A percentile compares a stretch with the other conserved stretches of the same genome.
Evolutionary conservation across 2,113 vertebrate species (phyloP).

Genomic region (Poicephalus meyeri): DNA sequence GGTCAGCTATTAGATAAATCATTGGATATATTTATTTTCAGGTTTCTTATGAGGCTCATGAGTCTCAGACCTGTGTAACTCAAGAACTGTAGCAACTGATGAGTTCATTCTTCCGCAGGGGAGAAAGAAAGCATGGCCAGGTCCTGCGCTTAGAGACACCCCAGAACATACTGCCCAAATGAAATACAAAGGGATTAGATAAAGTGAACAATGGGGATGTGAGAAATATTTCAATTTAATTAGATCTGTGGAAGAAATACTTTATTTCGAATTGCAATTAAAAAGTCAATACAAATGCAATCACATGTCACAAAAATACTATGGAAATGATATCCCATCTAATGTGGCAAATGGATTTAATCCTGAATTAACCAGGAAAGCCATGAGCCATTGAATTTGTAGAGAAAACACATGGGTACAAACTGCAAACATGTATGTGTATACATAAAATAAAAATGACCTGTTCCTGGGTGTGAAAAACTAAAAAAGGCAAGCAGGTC

Average conservation of each 20-base stretch:
- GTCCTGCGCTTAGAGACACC: background rate
- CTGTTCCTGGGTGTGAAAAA: background rate
- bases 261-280: background rate
- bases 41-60: background rate
- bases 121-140: background rate
- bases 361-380: background rate
- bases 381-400: background rate
- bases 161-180: background rate
- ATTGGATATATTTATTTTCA: slow-evolving; percentile 36
- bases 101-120: background rate
- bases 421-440: slow-evolving; percentile 6
- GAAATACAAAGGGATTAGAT: background rate
- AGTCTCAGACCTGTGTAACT: slow-evolving; percentile 2
- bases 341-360: background rate
- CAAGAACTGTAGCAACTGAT: background rate
- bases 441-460: slow-evolving; percentile 18
- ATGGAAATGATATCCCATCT: background rate
- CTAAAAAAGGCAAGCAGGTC: background rate
- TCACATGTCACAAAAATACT: background rate
- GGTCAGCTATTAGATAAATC: slow-evolving; percentile 48
- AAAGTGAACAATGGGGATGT: background rate
- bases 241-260: background rate
- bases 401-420: background rate
- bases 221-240: background rate
- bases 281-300: background rate